Base-by-base conservation (phyloP, 2,113 vertebrate species). In the Syngnathus typhle region DNA sequence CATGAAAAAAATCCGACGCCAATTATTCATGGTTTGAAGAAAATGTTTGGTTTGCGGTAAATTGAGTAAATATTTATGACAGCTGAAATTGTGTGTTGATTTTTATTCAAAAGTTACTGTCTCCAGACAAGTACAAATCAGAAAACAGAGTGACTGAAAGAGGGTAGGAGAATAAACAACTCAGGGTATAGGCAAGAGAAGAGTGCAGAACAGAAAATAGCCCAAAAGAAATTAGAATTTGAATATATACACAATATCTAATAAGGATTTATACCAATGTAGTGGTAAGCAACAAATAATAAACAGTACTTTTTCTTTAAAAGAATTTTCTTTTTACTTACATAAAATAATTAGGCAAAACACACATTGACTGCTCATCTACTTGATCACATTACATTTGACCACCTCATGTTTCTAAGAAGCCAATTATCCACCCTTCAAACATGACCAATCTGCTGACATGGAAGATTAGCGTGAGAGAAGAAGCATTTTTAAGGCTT, bases 71-170 rank as follows among this genome's bases (percentile, higher is more conserved):
- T 70, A 78, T 77, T 79, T 65, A 72, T 55, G 79, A 88, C 85
- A 77, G 79, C 81, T 78, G 81, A 87, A 85, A 93, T 92, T 36
- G 55, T 58, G 95, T 95, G 93, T 96, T 98, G 97, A 97, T 94
- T 99, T 98, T 99, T 98, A 98, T 98, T 98, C 92, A 96, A 99
- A 99, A 98, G 94, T 96, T 96, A 98, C 96, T 97, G 96, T 98
- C 95, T 98, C 94, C 95, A 98, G 95, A 99, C 94, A 98, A 96
- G 96, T 98, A 99, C 95, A 99, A 99, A 98, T 96, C 95, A 97
- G 95, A 96, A 88, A 98, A 98, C 93, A 98, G 93, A 94, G 94
- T 97, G 95, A 93, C 95, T 93, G 94, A 95, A 94, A 95, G 93
- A 95, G 93, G 94, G 93, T 94, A 93, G 93, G 93, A 85, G 93